Base-by-base conservation (phyloP, 2,888 invertebrate genomes). In the Deilephila elpenor region DNA sequence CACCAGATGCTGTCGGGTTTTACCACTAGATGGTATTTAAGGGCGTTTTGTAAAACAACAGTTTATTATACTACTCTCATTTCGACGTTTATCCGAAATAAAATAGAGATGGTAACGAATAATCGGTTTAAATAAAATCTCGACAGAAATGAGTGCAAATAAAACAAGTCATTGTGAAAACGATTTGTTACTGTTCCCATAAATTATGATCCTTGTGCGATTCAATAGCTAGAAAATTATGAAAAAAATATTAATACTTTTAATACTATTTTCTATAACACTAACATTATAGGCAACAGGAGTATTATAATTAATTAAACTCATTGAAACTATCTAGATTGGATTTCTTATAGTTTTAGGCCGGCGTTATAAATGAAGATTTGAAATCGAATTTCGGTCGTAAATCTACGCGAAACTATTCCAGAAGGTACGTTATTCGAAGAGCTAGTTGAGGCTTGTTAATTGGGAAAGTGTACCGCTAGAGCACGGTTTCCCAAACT, bases 401-500 rank as follows among this genome's bases (percentile, higher is more conserved):
- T n/a, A 56, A 56, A 17, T 56, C n/a, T n/a, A 56, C 17, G 51
- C 6, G 1, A n/a, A 56, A 56, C 56, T 56, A 56, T 56, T 56
- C 56, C 56, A n/a, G 1, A 5, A n/a, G n/a, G 56, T n/a, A n/a
- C 56, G n/a, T 44, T 34, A 34, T 37, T 11, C n/a, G 1, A 37
- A 20, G 64, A 34, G n/a, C 37, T n/a, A 64, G 64, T 64, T 37
- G n/a, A 14, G 11, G 67, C 25, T 14, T 17, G 44, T 67, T 51
- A 44, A 67, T 67, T 25, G 11, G 25, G 17, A 14, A 17, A 67
- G 14, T 25, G 67, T 67, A 67, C 67, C 67, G 44, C 67, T 51
- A 51, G 25, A 25, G 14, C 44, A 1, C 11, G 11, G 44, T 11
- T 44, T 44, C 44, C 11, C 44, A 44, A 44, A 11, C 44, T 44